These are phyloP conservation scores for Hemicentrotus pulcherrimus DNA, from an alignment of 35 echinoderm and acorn worm genomes.

Conservation along the genomic window DNA sequence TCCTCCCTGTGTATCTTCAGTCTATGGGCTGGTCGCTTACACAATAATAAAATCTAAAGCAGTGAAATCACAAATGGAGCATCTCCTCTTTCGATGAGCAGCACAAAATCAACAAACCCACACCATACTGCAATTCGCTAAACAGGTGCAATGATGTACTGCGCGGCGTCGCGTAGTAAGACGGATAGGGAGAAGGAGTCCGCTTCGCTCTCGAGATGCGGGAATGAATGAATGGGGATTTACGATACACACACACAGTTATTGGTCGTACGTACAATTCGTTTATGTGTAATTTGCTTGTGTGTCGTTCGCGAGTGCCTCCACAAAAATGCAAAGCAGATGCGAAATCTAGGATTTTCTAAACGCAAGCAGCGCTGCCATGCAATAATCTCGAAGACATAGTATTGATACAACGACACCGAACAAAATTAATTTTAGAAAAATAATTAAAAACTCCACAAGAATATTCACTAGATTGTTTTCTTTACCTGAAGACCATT, in stretches of 20 bases:
- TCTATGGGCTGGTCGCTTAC: not conserved
- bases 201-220: not conserved
- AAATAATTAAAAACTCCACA: no score
- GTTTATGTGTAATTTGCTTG: constrained; percentile 14
- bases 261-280: constrained; percentile 30
- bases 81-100: not conserved
- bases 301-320: not conserved
- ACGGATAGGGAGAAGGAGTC: not conserved
- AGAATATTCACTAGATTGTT: no score
- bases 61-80: not conserved
- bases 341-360: not conserved
- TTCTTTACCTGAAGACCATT: no score
- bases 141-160: not conserved
- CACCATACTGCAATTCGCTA: not conserved
- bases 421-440: no score
- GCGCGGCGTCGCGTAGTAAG: not conserved
- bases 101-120: not conserved
- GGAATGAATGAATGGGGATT: constrained; percentile 30
- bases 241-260: not conserved
- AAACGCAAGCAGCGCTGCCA: not conserved
- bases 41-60: not conserved
- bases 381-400: no score
- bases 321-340: not conserved
- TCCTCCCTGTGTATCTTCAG: not conserved
- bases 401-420: no score